A percentile compares a stretch with the other conserved stretches of the same genome.
These are phyloP conservation scores for Pimephales promelas DNA, from an alignment of 2,113 vertebrate genomes.

Conservation along the genomic window DNA sequence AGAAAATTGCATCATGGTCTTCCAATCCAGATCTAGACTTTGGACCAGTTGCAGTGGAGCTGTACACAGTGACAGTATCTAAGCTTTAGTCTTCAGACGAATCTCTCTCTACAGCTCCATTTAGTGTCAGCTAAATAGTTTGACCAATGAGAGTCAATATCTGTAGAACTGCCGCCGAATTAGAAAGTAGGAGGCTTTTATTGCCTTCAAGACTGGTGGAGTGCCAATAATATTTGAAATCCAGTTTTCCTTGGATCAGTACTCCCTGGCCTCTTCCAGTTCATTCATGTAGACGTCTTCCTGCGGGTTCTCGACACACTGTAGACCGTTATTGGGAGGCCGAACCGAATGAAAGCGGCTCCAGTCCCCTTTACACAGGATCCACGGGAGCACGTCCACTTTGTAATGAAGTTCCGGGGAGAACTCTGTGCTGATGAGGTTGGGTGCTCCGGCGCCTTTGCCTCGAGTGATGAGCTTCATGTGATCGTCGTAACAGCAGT, in stretches of 20 bases:
- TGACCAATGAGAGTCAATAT: neutral
- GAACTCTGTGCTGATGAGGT: constrained; percentile 84
- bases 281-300: constrained; percentile 82
- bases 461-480: constrained; percentile 85
- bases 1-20: constrained; percentile 30
- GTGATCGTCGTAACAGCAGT: constrained; percentile 85
- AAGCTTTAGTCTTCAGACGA: neutral
- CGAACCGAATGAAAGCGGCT: constrained; percentile 82
- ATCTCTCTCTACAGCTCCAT: neutral
- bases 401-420: constrained; percentile 86
- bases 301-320: constrained; percentile 76
- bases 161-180: neutral
- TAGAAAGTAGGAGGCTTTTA: neutral
- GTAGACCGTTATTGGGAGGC: constrained; percentile 84
- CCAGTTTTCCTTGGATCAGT: constrained; percentile 64
- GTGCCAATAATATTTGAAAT: neutral
- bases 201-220: neutral
- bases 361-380: constrained; percentile 91
- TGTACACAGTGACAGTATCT: constrained; percentile 25
- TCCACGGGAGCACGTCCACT: constrained; percentile 87
- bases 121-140: neutral
- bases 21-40: constrained; percentile 12
- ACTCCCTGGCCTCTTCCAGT: constrained; percentile 85
- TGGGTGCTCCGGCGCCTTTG: constrained; percentile 81
- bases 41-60: constrained; percentile 38